Evolutionary conservation across 1,140 invertebrate species (phyloP).

Genomic region (Metaphire vulgaris): DNA sequence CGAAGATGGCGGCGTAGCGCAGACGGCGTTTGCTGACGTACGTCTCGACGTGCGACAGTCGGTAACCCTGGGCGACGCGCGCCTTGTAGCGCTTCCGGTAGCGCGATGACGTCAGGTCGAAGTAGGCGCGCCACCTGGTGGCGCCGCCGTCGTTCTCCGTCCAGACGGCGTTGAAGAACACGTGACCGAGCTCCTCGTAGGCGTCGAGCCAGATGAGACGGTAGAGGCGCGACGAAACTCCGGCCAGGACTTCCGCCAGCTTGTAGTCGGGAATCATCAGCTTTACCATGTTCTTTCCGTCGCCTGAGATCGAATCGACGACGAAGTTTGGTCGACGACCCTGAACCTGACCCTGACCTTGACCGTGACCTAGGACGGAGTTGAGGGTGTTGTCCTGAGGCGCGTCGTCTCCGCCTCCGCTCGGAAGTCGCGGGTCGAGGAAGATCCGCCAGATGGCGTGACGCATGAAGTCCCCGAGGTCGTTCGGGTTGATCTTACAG

Average conservation of each 20-base stretch:
- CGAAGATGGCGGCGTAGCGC: conserved; percentile 29
- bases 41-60: conserved; percentile 22
- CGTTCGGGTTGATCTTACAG: conserved; percentile 41
- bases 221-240: conserved; percentile 15
- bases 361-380: neutral
- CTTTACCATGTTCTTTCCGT: conserved; percentile 22
- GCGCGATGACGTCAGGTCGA: conserved; percentile 24
- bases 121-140: conserved; percentile 22
- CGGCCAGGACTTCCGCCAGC: conserved; percentile 10
- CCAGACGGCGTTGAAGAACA: conserved; percentile 30
- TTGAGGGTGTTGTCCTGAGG: neutral
- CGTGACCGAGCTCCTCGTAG: conserved; percentile 20
- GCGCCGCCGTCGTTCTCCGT: conserved; percentile 28
- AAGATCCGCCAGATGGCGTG: conserved; percentile 35
- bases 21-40: conserved; percentile 21
- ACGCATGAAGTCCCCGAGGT: conserved; percentile 44
- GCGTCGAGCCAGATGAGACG: conserved; percentile 25
- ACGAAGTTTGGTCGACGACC: no score
- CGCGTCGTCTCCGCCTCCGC: neutral
- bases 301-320: conserved; percentile 14
- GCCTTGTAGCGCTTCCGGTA: conserved; percentile 24
- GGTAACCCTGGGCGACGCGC: conserved; percentile 24
- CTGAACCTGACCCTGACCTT: no score
- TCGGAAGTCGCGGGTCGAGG: neutral
- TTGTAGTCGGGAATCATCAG: conserved; percentile 26